These are phyloP conservation scores for Epinephelus fuscoguttatus DNA, from an alignment of 2,113 vertebrate species.

Conservation along the genomic window DNA sequence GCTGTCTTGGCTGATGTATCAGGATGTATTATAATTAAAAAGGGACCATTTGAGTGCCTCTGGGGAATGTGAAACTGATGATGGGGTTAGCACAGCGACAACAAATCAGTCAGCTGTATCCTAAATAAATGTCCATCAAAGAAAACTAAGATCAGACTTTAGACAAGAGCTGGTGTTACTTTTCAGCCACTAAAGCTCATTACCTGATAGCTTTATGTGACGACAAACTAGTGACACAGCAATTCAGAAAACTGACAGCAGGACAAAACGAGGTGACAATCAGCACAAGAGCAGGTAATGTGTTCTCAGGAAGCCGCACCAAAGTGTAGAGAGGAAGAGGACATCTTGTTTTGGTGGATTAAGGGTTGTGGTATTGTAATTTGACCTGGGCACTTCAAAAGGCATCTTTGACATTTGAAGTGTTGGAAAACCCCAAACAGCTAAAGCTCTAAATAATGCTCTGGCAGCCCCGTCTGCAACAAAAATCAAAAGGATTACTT, in stretches of 20 bases:
- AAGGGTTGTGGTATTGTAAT: slow-evolving; percentile 9
- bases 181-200: neutral
- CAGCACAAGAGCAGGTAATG: slow-evolving; percentile 5
- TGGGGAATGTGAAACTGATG: slow-evolving; percentile 25
- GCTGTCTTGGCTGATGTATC: slow-evolving; percentile 17
- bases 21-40: slow-evolving; percentile 43
- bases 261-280: slow-evolving; percentile 18
- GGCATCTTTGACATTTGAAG: slow-evolving; percentile 40
- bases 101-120: neutral
- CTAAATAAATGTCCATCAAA: slow-evolving; percentile 18
- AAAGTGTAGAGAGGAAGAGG: neutral
- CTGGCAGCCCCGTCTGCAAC: neutral
- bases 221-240: slow-evolving; percentile 8
- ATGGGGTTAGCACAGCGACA: slow-evolving; percentile 6
- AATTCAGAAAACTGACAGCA: slow-evolving; percentile 29
- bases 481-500: slow-evolving; percentile 41
- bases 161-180: neutral
- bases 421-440: slow-evolving; percentile 46
- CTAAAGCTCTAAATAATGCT: slow-evolving; percentile 27
- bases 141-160: neutral
- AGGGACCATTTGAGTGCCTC: neutral
- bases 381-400: slow-evolving; percentile 29
- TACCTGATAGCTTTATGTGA: neutral
- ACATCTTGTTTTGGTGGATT: slow-evolving; percentile 19
- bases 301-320: slow-evolving; percentile 8